These are phyloP conservation scores for Lasius platythorax DNA, from an alignment of 2,888 invertebrate species.

Conservation along the genomic window DNA sequence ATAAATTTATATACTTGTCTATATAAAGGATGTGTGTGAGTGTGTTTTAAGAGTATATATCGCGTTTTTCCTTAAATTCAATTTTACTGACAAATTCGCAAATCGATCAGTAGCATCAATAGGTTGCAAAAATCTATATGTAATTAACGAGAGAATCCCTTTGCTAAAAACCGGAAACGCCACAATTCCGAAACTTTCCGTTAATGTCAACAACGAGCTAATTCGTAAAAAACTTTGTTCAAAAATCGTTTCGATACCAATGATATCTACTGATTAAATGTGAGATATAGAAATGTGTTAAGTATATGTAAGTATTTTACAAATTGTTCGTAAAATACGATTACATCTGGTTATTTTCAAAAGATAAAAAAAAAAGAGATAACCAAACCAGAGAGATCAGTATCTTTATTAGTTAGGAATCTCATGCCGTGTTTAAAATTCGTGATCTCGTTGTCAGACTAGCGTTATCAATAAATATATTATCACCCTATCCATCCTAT, in stretches of 20 bases:
- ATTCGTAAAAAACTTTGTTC: conserved; percentile 63
- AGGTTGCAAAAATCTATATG: neutral
- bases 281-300: conserved; percentile 63
- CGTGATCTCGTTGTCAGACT: conserved; percentile 56
- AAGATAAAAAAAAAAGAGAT: conserved; percentile 37
- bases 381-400: conserved; percentile 84
- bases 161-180: neutral
- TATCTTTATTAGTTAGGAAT: conserved; percentile 84
- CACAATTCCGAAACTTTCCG: neutral
- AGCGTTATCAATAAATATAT: conserved; percentile 51
- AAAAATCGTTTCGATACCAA: conserved; percentile 65
- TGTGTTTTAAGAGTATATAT: neutral
- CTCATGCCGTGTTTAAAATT: conserved; percentile 81
- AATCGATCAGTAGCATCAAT: neutral
- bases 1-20: conserved; percentile 31
- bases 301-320: conserved; percentile 50
- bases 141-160: neutral
- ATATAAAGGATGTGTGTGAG: neutral
- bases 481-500: conserved; percentile 39
- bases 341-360: conserved; percentile 78
- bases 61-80: conserved; percentile 16
- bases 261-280: conserved; percentile 56
- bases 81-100: neutral
- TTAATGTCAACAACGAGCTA: conserved; percentile 60
- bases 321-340: conserved; percentile 60